These are phyloP conservation scores for Zelostemma sp. DNA, from an alignment of 1,140 invertebrate species.

Conservation along the genomic window DNA sequence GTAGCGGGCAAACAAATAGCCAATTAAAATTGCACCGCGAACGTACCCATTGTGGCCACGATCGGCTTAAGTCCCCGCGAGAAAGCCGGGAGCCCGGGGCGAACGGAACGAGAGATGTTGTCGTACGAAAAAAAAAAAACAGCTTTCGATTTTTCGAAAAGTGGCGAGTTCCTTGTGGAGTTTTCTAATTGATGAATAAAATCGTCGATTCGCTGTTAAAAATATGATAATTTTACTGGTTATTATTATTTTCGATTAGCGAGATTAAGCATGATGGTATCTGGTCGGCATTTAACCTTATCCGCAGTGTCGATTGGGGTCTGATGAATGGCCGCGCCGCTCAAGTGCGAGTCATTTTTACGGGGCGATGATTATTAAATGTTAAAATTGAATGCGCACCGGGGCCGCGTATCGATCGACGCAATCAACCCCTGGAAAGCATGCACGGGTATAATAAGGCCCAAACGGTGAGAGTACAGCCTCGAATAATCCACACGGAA, in stretches of 20 bases:
- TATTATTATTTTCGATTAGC: conserved; percentile 3
- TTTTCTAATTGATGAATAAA: too few relatives aligned
- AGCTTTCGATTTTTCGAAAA: too few relatives aligned
- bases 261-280: conserved; percentile 4
- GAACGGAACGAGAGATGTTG: too few relatives aligned
- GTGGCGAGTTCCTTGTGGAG: too few relatives aligned
- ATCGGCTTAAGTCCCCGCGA: too few relatives aligned
- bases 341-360: conserved; percentile 53
- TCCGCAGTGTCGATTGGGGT: conserved; percentile 58
- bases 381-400: conserved; percentile 57
- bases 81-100: too few relatives aligned
- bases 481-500: conserved; percentile 15
- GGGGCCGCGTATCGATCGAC: conserved; percentile 29
- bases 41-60: conserved; percentile 62
- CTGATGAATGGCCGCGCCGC: conserved; percentile 55
- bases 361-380: conserved; percentile 51
- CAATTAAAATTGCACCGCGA: conserved; percentile 66
- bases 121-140: too few relatives aligned
- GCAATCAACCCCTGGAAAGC: conserved; percentile 28
- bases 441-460: conserved; percentile 46
- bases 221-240: too few relatives aligned
- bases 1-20: conserved; percentile 66
- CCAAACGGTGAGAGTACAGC: conserved; percentile 1
- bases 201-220: too few relatives aligned
- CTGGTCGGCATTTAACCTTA: conserved; percentile 54